A percentile compares a stretch with the other conserved stretches of the same genome.
phyloP scores from a whole-genome alignment of 2,113 vertebrate genomes.

The Gymnarchus niloticus region DNA sequence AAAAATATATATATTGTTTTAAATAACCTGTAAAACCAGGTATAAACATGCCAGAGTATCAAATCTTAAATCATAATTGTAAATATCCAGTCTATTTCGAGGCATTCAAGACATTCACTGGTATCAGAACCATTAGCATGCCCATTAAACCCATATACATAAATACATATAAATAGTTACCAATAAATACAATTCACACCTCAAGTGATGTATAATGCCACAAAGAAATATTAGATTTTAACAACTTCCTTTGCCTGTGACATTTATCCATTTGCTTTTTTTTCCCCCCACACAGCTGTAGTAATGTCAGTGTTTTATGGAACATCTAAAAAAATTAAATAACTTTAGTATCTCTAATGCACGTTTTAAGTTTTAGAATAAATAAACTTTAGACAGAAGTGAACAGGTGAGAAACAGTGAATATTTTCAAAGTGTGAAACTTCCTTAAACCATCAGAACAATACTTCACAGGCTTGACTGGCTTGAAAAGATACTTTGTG shows the following conservation, averaged over 20 bases:
- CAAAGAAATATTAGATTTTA: neutral
- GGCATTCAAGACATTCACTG: conserved; percentile 3
- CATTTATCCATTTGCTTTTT: neutral
- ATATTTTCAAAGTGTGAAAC: conserved; percentile 4
- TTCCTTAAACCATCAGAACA: conserved; percentile 18
- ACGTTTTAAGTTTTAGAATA: neutral
- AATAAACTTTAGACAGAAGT: neutral
- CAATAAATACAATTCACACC: conserved; percentile 33
- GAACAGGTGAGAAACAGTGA: conserved; percentile 9
- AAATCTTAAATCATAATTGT: conserved; percentile 9
- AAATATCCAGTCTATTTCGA: conserved; percentile 18
- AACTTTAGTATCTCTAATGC: neutral
- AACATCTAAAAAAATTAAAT: neutral
- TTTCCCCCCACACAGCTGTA: neutral
- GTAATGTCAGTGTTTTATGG: neutral
- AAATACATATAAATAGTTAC: conserved; percentile 40
- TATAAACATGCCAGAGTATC: conserved; percentile 12
- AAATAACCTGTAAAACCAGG: conserved; percentile 50
- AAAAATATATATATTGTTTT: conserved; percentile 21
- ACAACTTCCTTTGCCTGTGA: neutral
- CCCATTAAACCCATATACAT: conserved; percentile 20
- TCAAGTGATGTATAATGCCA: neutral
- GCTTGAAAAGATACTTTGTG: conserved; percentile 37
- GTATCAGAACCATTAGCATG: conserved; percentile 29
- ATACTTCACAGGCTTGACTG: conserved; percentile 28